These are phyloP conservation scores for Mesodorylaimus sp. DNA, from an alignment of 2,888 invertebrate genomes.

Conservation along the genomic window DNA sequence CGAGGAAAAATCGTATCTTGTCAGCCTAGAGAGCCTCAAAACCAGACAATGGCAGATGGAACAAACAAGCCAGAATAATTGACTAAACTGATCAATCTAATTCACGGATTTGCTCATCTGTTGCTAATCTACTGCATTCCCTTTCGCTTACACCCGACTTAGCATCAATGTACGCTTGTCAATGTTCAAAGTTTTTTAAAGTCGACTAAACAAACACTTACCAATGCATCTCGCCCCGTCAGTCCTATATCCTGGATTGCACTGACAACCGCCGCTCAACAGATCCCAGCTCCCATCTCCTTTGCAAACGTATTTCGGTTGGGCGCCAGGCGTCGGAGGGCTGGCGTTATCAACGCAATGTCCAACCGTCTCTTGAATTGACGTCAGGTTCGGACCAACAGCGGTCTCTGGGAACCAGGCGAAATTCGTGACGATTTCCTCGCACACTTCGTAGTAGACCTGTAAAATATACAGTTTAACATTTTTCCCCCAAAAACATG, in stretches of 20 bases:
- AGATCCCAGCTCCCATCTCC: conserved; percentile 92
- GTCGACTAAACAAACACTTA: too few species aligned
- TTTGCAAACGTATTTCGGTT: conserved; percentile 44
- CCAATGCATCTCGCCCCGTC: too few species aligned
- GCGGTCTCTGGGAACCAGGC: conserved; percentile 81
- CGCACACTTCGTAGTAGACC: conserved; percentile 87
- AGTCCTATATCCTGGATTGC: conserved; percentile 58
- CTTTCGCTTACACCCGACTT: too few species aligned
- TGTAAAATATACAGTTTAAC: conserved; percentile 16
- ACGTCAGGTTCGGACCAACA: conserved; percentile 70
- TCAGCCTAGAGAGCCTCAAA: too few species aligned
- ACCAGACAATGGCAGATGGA: too few species aligned
- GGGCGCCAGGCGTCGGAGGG: conserved; percentile 37
- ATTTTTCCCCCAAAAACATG: background rate
- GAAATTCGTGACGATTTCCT: conserved; percentile 73
- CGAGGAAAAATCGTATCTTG: too few species aligned
- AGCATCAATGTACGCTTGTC: too few species aligned
- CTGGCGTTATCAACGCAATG: conserved; percentile 79
- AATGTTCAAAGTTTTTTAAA: too few species aligned
- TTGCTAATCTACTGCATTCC: too few species aligned
- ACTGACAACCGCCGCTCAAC: conserved; percentile 74
- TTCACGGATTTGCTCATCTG: too few species aligned
- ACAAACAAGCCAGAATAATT: too few species aligned
- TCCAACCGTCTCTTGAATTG: conserved; percentile 74
- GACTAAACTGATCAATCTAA: too few species aligned